Base-by-base conservation (phyloP, 2,113 vertebrate genomes). In the Gavia stellata region DNA sequence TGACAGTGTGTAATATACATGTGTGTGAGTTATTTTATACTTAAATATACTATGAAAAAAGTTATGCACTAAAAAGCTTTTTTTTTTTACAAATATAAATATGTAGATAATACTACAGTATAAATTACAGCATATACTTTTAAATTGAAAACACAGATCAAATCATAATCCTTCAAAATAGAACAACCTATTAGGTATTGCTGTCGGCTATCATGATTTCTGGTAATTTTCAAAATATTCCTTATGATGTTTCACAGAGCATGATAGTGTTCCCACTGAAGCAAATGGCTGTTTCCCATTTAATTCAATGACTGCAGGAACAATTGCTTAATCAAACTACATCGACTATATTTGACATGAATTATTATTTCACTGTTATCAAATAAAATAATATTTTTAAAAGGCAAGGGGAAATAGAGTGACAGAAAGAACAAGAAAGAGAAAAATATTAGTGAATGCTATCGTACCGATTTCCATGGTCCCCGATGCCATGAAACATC, bases 381-480 rank as follows among this genome's bases (percentile, higher is more conserved):
- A 93, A 97, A 94, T 66, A 96, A 94, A 92, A 75, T 49, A 86
- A 79, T 61, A 50, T 50, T 93, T 81, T 81, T 58, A 56, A 94
- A 95, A 96, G 33, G 80, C 31, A 78, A 45, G 34, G 70, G 63
- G 40, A 97, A 87, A 71, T 8, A 52, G 44, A 89, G 40, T n/a
- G 33, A 61, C 81, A 94, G 88, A 94, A 23, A 90, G 61, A 86
- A 79, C 18, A 67, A 78, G 83, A 58, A 67, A 94, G 63, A 21
- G 6, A 83, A 93, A 94, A 79, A 88, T 96, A 96, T 86, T 85
- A 96, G 74, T 95, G 93, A 98, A 97, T 91, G 94, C 98, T 99
- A 99, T 99, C 99, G 97, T 99, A 99, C 99, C 99, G 98, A 99
- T 98, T 99, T 99, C 99, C 99, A 99, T 1, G 99, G 98, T 97